These are phyloP conservation scores for Limulus polyphemus DNA, from an alignment of 2,888 invertebrate species.

Conservation along the genomic window DNA sequence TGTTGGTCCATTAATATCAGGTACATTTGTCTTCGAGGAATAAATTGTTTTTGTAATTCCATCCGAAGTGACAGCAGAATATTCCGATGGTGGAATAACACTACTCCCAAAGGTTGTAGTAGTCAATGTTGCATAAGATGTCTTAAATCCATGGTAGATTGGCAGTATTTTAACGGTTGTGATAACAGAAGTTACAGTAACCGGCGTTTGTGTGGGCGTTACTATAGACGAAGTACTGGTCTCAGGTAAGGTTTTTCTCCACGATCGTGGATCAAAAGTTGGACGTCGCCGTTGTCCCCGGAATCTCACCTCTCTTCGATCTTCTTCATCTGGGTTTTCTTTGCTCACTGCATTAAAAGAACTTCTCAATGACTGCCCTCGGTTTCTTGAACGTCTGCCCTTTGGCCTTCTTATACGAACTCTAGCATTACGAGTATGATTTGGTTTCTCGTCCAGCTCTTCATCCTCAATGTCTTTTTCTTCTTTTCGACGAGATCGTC, in stretches of 20 bases:
- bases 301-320: slow-evolving; percentile 9
- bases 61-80: slow-evolving; percentile 18
- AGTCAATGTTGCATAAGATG: slow-evolving; percentile 28
- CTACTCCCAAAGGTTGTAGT: slow-evolving; percentile 26
- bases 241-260: neutral
- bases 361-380: slow-evolving; percentile 9
- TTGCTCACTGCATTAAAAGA: slow-evolving; percentile 17
- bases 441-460: slow-evolving; percentile 5
- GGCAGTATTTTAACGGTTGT: slow-evolving; percentile 27
- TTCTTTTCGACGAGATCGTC: neutral
- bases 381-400: slow-evolving; percentile 3
- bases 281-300: slow-evolving; percentile 17
- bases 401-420: slow-evolving; percentile 2
- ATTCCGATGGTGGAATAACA: slow-evolving; percentile 18
- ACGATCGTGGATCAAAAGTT: slow-evolving; percentile 19
- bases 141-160: slow-evolving; percentile 24
- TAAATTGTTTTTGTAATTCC: slow-evolving; percentile 23
- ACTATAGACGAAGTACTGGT: neutral
- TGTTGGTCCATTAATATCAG: slow-evolving; percentile 10
- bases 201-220: slow-evolving; percentile 2
- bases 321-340: slow-evolving; percentile 9
- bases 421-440: slow-evolving; percentile 6
- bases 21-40: slow-evolving; percentile 15
- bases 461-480: slow-evolving; percentile 9
- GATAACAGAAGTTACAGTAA: slow-evolving; percentile 25